phyloP scores from a whole-genome alignment of 1,140 invertebrate species.

The Chionoecetes opilio region DNA sequence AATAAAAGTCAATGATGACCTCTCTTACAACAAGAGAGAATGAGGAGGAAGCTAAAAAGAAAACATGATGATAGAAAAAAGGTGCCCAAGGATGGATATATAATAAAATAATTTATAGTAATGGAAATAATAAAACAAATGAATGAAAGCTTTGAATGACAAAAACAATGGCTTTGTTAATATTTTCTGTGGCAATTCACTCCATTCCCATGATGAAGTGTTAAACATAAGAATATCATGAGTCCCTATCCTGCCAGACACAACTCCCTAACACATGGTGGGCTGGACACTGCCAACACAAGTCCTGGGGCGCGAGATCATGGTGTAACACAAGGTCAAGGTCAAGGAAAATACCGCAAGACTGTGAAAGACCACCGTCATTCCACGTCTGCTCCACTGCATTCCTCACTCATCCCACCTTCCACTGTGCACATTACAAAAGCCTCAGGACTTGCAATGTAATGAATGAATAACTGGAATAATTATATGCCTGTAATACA shows the following conservation, averaged over 20 bases:
- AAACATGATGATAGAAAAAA: constrained; percentile 50
- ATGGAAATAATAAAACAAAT: constrained; percentile 31
- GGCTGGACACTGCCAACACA: constrained; percentile 55
- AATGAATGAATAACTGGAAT: constrained; percentile 7
- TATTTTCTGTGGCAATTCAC: not conserved
- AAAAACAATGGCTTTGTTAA: not conserved
- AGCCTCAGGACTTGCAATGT: constrained; percentile 25
- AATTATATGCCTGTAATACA: constrained; percentile 30
- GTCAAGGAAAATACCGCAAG: constrained; percentile 51
- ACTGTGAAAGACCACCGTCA: constrained; percentile 63
- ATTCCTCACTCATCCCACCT: constrained; percentile 24
- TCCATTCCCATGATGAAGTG: not conserved
- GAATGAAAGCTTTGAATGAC: constrained; percentile 20
- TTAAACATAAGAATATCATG: not conserved
- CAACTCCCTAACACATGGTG: constrained; percentile 38
- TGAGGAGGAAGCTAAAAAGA: not conserved
- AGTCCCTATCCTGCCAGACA: constrained; percentile 42
- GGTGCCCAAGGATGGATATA: constrained; percentile 22
- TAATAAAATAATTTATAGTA: constrained; percentile 36
- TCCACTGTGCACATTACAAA: constrained; percentile 57
- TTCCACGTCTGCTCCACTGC: constrained; percentile 31
- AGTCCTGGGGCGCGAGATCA: constrained; percentile 70
- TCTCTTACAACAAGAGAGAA: constrained; percentile 52
- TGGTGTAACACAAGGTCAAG: constrained; percentile 64
- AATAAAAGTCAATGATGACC: constrained; percentile 3